These are phyloP conservation scores for Galago senegalensis DNA, from an alignment of 2,797 vertebrate species.

Conservation along the genomic window DNA sequence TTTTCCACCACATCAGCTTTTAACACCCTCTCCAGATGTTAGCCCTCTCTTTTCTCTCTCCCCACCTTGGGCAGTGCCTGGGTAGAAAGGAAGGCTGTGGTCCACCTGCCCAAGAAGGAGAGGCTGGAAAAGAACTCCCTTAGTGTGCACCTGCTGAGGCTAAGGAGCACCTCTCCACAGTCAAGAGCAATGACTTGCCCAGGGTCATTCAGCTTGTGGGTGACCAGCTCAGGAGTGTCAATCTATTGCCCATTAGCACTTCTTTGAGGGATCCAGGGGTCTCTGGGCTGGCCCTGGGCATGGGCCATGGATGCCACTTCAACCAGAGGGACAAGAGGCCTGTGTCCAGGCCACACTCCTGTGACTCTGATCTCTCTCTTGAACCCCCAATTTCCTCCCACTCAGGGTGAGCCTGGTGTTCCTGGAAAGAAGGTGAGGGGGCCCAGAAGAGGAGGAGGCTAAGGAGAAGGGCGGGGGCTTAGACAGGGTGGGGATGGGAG, in stretches of 20 bases:
- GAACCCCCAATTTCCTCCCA: background rate
- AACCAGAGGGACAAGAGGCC: background rate
- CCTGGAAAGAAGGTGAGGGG: slow-evolving; percentile 87
- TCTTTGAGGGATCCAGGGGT: background rate
- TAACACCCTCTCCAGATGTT: background rate
- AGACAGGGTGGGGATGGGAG: background rate
- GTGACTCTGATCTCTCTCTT: background rate
- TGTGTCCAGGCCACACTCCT: no score
- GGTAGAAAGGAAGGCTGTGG: background rate
- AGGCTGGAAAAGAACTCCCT: background rate
- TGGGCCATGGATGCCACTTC: background rate
- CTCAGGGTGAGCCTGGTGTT: slow-evolving; percentile 86
- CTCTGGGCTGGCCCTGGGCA: background rate
- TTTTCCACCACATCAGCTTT: background rate
- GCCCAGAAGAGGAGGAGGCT: background rate
- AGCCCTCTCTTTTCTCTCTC: background rate
- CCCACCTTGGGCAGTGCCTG: background rate
- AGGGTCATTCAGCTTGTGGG: background rate
- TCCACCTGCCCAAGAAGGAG: background rate
- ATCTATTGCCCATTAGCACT: no score
- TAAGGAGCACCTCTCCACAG: background rate
- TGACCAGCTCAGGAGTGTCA: background rate
- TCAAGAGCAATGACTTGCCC: background rate
- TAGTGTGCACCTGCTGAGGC: background rate
- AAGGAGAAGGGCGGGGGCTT: background rate